Percentiles rank a stretch among this genome's conserved stretches.
These are phyloP conservation scores for Laupala kohalensis DNA, from an alignment of 1,140 invertebrate genomes.

Conservation along the genomic window DNA sequence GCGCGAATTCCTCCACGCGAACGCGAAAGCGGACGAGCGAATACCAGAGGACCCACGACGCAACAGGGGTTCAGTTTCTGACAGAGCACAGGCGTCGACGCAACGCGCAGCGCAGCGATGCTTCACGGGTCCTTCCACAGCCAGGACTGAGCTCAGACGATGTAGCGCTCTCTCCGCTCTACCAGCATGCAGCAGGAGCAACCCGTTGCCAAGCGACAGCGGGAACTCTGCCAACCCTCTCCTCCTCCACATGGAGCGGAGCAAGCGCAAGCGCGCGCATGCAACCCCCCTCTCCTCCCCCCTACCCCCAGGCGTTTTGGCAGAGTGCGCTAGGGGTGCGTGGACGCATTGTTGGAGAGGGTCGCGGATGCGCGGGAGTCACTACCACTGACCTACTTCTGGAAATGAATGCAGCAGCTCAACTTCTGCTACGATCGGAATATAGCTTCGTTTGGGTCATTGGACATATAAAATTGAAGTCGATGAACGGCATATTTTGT, in stretches of 20 bases:
- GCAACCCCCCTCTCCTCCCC: too few species aligned
- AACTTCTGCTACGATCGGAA: too few species aligned
- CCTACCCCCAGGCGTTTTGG: too few species aligned
- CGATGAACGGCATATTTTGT: too few species aligned
- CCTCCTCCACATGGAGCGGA: too few species aligned
- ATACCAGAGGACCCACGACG: too few species aligned
- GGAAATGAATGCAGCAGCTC: too few species aligned
- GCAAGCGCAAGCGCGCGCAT: too few species aligned
- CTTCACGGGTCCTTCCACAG: background rate
- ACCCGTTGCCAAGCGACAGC: background rate
- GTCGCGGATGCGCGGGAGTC: background rate
- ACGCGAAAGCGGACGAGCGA: background rate
- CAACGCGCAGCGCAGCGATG: background rate
- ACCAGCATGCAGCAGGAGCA: background rate
- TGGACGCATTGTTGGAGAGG: background rate
- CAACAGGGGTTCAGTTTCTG: background rate
- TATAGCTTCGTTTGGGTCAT: too few species aligned
- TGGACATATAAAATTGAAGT: too few species aligned
- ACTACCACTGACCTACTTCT: background rate
- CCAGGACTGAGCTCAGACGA: background rate
- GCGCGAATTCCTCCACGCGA: background rate
- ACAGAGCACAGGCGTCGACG: background rate
- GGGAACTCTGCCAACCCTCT: too few species aligned
- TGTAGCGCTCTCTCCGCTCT: too few species aligned
- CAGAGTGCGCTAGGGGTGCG: background rate